Conservation (phyloP, 2,797 vertebrate genomes). For the Macrochelys suwanniensis region DNA sequence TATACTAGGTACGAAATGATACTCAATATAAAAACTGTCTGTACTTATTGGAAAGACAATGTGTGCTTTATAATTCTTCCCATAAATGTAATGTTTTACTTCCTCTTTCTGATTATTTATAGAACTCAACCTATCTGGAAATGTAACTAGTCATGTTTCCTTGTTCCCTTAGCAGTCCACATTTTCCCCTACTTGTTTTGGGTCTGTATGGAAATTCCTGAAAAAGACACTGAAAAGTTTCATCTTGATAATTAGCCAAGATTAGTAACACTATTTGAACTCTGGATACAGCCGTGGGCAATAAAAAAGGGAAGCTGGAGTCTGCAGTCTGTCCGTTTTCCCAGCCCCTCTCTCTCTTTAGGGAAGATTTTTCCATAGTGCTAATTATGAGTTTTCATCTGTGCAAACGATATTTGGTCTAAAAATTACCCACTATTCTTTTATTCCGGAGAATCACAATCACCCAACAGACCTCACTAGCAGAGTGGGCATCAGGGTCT, state of each 20-base stretch:
- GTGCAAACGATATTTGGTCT: not conserved
- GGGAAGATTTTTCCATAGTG: not conserved
- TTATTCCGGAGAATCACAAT: not conserved
- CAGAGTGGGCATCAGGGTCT: not conserved
- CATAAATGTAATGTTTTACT: not conserved
- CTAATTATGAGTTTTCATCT: not conserved
- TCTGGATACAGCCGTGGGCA: not conserved
- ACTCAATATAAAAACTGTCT: not conserved
- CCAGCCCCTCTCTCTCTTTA: not conserved
- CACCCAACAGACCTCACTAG: not conserved
- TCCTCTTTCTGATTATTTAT: not conserved
- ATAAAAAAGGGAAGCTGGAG: not conserved
- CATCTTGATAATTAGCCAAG: not conserved
- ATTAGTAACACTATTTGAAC: not conserved
- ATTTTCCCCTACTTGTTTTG: not conserved
- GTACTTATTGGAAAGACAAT: not conserved
- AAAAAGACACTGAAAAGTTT: not conserved
- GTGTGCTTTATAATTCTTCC: not conserved
- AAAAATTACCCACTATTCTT: not conserved
- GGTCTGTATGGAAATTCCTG: not conserved
- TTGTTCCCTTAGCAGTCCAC: not conserved
- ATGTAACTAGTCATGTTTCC: not conserved
- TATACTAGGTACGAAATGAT: not conserved
- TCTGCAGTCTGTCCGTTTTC: not conserved
- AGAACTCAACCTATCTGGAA: not conserved